These are phyloP conservation scores for Lathamus discolor DNA, from an alignment of 2,113 vertebrate species.

Conservation along the genomic window DNA sequence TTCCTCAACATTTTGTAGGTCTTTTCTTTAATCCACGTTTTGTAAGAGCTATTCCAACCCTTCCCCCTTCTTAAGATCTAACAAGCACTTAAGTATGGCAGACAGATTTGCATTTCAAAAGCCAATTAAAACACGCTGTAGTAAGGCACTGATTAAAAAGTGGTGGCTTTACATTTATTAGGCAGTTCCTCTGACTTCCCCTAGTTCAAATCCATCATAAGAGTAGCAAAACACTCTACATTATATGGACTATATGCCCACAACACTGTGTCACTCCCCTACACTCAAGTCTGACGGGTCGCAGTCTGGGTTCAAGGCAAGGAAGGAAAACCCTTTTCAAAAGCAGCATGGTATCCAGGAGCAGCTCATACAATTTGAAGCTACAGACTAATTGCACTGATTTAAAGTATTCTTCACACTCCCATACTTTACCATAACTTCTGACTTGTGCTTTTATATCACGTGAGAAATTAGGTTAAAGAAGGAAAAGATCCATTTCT, in stretches of 20 bases:
- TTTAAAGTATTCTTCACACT: not conserved
- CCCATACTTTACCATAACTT: not conserved
- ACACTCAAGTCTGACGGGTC: not conserved
- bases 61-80: not conserved
- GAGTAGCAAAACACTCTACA: not conserved
- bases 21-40: not conserved
- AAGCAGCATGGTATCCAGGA: not conserved
- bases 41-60: not conserved
- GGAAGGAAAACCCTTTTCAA: not conserved
- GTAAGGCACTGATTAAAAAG: not conserved
- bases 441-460: not conserved
- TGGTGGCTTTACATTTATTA: slow-evolving; percentile 23
- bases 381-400: not conserved
- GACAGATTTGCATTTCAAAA: slow-evolving; percentile 48
- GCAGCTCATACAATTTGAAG: not conserved
- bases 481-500: not conserved
- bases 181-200: not conserved
- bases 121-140: not conserved
- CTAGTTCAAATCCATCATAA: not conserved
- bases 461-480: not conserved
- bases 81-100: slow-evolving; percentile 12
- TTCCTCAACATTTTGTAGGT: not conserved
- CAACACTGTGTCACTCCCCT: not conserved
- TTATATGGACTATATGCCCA: accelerated
- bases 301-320: not conserved